Evolutionary conservation across 1,140 invertebrate genomes (phyloP).

Genomic region (Aporrectodea caliginosa): DNA sequence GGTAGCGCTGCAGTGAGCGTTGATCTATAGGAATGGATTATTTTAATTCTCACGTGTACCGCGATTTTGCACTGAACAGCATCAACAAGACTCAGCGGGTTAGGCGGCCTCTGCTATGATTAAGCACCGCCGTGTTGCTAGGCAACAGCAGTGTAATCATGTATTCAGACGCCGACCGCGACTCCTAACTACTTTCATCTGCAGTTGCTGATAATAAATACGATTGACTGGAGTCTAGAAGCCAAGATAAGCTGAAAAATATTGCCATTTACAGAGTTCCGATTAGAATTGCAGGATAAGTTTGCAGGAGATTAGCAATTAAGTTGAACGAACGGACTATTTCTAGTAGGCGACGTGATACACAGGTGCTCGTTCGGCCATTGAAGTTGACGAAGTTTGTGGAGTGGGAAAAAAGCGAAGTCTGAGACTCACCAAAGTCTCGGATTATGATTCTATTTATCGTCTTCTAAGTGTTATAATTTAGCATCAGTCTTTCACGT

Average conservation of each 20-base stretch:
- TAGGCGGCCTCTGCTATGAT: no score
- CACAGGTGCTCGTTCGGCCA: not conserved
- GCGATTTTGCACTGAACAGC: no score
- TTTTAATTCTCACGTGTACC: no score
- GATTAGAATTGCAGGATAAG: not conserved
- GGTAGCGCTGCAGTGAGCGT: no score
- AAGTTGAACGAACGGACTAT: no score
- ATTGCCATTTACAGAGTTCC: not conserved
- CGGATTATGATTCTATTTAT: not conserved
- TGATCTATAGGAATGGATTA: no score
- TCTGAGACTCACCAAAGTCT: not conserved
- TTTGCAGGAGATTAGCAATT: not conserved
- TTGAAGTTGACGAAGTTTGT: not conserved
- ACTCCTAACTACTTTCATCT: not conserved
- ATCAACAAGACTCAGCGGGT: no score
- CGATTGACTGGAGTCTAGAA: not conserved
- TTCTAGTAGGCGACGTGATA: not conserved
- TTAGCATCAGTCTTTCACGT: not conserved
- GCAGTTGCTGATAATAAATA: not conserved
- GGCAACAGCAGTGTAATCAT: not conserved
- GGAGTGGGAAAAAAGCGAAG: no score
- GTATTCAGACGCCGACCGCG: not conserved
- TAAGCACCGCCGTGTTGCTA: not conserved
- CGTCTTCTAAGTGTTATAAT: not conserved
- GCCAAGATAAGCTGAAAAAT: not conserved